A percentile compares a stretch with the other conserved stretches of the same genome.
Evolutionary conservation across 2,797 vertebrate genomes (phyloP).

Genomic region (Labroides dimidiatus): DNA sequence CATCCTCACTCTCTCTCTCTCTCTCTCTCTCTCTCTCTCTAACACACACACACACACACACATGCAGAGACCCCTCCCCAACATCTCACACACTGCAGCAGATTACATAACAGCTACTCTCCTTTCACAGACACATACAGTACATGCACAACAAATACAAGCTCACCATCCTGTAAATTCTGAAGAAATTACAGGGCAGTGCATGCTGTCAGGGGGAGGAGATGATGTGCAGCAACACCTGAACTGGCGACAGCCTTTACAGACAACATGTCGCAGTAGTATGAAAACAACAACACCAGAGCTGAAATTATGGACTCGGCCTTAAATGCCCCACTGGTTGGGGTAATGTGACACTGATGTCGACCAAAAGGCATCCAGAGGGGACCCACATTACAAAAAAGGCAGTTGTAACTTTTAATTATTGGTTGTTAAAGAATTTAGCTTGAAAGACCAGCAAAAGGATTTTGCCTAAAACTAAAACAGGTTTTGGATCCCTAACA

Average conservation of each 20-base stretch:
- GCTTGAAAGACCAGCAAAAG: too few relatives aligned
- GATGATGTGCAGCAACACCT: background rate
- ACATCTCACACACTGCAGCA: constrained; percentile 62
- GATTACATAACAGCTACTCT: constrained; percentile 60
- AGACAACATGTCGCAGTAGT: background rate
- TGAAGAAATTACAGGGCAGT: constrained; percentile 4
- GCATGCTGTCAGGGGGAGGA: background rate
- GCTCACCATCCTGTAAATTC: background rate
- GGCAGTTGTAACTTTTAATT: too few relatives aligned
- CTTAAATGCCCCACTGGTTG: too few relatives aligned
- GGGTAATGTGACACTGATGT: too few relatives aligned
- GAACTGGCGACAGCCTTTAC: background rate
- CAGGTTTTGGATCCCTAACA: too few relatives aligned
- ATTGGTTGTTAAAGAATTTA: too few relatives aligned
- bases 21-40: background rate
- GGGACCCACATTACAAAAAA: too few relatives aligned
- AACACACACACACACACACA: constrained; percentile 1
- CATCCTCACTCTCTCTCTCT: background rate
- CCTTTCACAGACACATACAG: constrained; percentile 2
- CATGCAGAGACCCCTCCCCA: constrained; percentile 32
- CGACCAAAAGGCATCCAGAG: too few relatives aligned
- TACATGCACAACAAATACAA: background rate
- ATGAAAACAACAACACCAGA: background rate
- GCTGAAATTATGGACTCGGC: too few relatives aligned
- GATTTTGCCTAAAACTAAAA: too few relatives aligned